Conservation (phyloP, 1,140 invertebrate species). For the Aporrectodea caliginosa region DNA sequence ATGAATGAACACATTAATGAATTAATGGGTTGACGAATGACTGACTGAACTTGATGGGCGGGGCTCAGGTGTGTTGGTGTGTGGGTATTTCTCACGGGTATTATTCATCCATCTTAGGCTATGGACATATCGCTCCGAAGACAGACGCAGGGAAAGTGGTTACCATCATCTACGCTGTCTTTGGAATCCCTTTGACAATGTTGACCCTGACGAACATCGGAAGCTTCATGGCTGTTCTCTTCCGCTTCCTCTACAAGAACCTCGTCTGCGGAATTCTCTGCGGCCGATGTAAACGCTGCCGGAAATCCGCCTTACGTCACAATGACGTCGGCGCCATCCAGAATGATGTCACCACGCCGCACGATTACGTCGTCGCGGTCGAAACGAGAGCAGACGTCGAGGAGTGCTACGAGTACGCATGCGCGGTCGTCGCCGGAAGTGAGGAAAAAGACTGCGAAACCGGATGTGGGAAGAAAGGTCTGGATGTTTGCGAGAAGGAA, state of each 20-base stretch:
- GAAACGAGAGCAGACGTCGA: no score
- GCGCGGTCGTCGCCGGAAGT: neutral
- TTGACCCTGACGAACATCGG: slow-evolving; percentile 86
- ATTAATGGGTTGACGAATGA: no score
- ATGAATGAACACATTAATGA: no score
- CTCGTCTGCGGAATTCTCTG: slow-evolving; percentile 67
- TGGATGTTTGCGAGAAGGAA: no score
- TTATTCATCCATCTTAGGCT: no score
- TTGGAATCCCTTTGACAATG: slow-evolving; percentile 92
- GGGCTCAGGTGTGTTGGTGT: no score
- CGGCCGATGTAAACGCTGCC: slow-evolving; percentile 15
- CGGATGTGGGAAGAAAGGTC: no score
- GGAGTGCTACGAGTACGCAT: neutral
- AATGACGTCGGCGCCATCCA: neutral
- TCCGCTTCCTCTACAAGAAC: slow-evolving; percentile 84
- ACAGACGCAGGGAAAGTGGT: slow-evolving; percentile 83
- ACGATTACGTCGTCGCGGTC: no score
- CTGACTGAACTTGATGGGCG: no score
- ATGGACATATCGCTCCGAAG: slow-evolving; percentile 85
- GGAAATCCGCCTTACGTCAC: neutral
- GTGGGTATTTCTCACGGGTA: no score
- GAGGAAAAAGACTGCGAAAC: no score
- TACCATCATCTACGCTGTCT: slow-evolving; percentile 89
- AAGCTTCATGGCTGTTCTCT: slow-evolving; percentile 81
- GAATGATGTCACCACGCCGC: neutral